These are phyloP conservation scores for Siniperca obscura DNA, from an alignment of 2,797 vertebrate genomes.

Conservation along the genomic window DNA sequence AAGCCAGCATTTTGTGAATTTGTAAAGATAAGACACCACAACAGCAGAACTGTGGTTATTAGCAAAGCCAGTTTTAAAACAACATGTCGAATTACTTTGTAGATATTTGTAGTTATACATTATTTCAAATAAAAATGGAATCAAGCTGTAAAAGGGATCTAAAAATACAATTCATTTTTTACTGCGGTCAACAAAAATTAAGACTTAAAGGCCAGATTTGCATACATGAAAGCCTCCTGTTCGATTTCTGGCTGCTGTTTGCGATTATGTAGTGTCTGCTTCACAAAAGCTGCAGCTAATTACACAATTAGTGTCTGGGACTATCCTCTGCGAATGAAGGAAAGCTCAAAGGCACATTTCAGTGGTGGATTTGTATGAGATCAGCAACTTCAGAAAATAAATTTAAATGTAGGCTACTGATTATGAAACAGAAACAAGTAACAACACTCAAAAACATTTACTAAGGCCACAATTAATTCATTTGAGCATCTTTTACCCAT, in stretches of 20 bases:
- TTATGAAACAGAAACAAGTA: constrained; percentile 35
- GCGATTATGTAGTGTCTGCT: constrained; percentile 31
- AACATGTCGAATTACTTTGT: not conserved
- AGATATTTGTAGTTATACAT: not conserved
- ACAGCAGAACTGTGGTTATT: constrained; percentile 6
- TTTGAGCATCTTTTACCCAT: constrained; percentile 6
- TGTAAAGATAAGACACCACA: not conserved
- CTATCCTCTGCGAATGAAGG: constrained; percentile 26
- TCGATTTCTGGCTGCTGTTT: constrained; percentile 33
- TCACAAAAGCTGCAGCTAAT: constrained; percentile 54
- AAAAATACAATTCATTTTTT: constrained; percentile 8
- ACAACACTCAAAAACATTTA: constrained; percentile 11
- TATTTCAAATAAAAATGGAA: constrained; percentile 1
- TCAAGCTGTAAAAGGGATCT: not conserved
- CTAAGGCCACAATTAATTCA: constrained; percentile 13
- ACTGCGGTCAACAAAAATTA: constrained; percentile 22
- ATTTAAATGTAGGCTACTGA: constrained; percentile 6
- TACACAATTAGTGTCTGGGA: constrained; percentile 37
- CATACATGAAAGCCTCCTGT: constrained; percentile 25
- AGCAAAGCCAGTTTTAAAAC: constrained; percentile 7
- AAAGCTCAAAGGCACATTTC: constrained; percentile 44
- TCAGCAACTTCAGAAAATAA: constrained; percentile 33
- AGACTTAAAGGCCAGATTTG: constrained; percentile 26
- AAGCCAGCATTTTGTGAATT: not conserved
- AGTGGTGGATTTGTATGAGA: constrained; percentile 31